Evolutionary conservation across 2,888 invertebrate species (phyloP), one percentile per base, ranked within the genome.

Genomic region (Alsophila aescularia): DNA sequence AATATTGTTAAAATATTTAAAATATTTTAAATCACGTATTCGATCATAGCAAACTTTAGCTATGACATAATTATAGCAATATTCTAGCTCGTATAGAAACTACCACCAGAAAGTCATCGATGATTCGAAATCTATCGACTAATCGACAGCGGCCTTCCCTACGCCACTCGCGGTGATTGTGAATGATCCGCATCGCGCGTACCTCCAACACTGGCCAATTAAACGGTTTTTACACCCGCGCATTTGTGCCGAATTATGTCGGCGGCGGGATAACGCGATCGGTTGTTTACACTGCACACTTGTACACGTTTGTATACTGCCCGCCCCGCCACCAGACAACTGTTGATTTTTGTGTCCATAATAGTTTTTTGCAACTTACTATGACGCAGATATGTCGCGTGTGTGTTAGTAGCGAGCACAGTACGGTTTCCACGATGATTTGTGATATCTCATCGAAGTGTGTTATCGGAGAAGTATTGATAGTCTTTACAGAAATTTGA

Each of bases 221-320:
- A 88, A 86, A 83, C 81, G 81, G 81, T 90, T 90, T 90, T 90
- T 90, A 87, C 87, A 79, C 83, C 79, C 81, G 69, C 81, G 79
- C 83, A 85, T 86, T 83, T 81, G 79, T 73, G 75, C 69, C 73
- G 81, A 79, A 81, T 84, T 82, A 87, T 83, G 80, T 75, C 41
- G 41, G 50, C 32, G 49, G 64, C 58, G 62, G 56, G 66, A 73
- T 74, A 73, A 72, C 72, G 66, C 64, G 68, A 67, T 69, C 62
- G 63, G 42, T 62, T 48, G 48, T 48, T 36, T 43, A 53, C 52
- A 53, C 40, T 52, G 35, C 31, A 36, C 36, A 34, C 12, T 13
- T 41, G 42, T 42, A 34, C 29, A 29, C n/a, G 29, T 62, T 59
- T 66, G 66, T 62, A 62, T 67, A 56, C 58, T 49, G 64, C 45